Evolutionary conservation across 2,113 vertebrate species (phyloP), one percentile per base, ranked within the genome.

Genomic region (Pollachius pollachius): DNA sequence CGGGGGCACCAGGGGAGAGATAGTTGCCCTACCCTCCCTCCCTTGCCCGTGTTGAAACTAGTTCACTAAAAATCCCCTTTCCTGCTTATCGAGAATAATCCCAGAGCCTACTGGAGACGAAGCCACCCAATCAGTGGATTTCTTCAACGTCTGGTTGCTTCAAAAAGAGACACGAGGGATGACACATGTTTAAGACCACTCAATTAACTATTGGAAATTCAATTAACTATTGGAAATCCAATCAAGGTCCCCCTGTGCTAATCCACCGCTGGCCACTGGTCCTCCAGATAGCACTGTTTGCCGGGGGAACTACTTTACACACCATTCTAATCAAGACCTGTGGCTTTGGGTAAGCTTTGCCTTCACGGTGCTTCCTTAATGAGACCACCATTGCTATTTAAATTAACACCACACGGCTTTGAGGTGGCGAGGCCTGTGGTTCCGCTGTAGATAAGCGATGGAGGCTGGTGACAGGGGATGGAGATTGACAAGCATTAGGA

Each of bases 341-440:
- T 15, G 68, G n/a, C 66, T 77, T 61, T 64, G 34, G 71, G 72
- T 76, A 77, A 77, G 62, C 72, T 2, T 16, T 54, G 62, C 57
- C 65, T 77, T 78, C 73, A 74, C 66, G 71, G 78, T 56, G 63
- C 71, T 73, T 73, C 72, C 71, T 77, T 81, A 79, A 77, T n/a
- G 13, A 78, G 69, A 58, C 77, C 75, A 68, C 80, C 52, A 77
- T 30, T 21, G 18, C 57, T 79, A 72, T 81, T 81, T 84, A 75
- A 81, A 72, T 76, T 74, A 73, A 62, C 41, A 13, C 41, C 41
- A 48, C 41, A 48, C 41, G 41, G 41, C 41, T 48, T 48, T 48
- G 41, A 48, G 41, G 41, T 2, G 41, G 41, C 41, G 0, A 13
- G 30, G 30, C 30, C 30, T 13, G 41, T 13, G 8, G 41, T 9